A percentile compares a stretch with the other conserved stretches of the same genome.
These are phyloP conservation scores for Anhinga anhinga DNA, from an alignment of 2,113 vertebrate genomes.

Conservation along the genomic window DNA sequence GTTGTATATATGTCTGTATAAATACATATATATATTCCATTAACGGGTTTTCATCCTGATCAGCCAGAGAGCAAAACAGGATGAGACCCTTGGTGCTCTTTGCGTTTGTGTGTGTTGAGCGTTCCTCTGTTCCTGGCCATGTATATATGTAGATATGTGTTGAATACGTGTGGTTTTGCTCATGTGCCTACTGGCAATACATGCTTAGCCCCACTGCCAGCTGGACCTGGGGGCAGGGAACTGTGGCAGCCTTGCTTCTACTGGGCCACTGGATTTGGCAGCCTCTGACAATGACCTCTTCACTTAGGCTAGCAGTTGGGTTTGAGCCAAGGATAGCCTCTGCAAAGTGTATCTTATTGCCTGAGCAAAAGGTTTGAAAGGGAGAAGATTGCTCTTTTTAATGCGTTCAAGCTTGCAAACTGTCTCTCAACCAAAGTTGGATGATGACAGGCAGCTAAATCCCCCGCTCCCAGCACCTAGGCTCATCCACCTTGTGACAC, in stretches of 20 bases:
- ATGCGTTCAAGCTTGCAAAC: not conserved
- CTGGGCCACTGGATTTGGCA: not conserved
- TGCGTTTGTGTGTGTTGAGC: not conserved
- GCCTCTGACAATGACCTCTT: not conserved
- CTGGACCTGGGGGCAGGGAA: not conserved
- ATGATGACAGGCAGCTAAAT: not conserved
- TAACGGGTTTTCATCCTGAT: not conserved
- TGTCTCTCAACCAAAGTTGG: not conserved
- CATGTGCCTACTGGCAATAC: not conserved
- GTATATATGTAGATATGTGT: accelerated
- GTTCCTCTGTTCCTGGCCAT: not conserved
- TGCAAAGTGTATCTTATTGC: not conserved
- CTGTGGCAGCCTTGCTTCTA: not conserved
- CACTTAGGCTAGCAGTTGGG: not conserved
- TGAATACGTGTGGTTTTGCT: not conserved
- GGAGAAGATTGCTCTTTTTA: not conserved
- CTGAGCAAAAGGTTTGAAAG: not conserved
- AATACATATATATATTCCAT: not conserved
- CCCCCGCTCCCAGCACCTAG: not conserved
- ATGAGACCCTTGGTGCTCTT: not conserved
- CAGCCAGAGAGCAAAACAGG: not conserved
- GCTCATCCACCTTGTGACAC: not conserved
- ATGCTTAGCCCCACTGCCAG: not conserved
- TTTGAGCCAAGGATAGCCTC: not conserved
- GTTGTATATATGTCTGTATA: not conserved